phyloP scores from a whole-genome alignment of 2,113 vertebrate species.

The Nematolebias whitei region DNA sequence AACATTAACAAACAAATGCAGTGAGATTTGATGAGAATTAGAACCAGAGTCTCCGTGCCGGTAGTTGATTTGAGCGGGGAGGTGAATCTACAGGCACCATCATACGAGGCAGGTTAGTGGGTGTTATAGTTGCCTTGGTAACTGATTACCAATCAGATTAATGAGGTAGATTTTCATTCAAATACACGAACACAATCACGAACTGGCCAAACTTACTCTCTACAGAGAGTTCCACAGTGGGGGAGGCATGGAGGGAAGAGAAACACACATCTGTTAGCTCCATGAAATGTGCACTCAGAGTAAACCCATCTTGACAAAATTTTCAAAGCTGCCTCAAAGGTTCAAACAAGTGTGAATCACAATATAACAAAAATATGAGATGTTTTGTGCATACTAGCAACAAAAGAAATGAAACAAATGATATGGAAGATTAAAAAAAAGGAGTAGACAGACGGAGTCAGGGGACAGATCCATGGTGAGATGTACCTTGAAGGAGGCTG shows the following conservation, averaged over 20 bases:
- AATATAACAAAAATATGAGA: background rate
- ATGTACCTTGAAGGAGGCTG: slow-evolving; percentile 86
- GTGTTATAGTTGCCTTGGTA: slow-evolving; percentile 34
- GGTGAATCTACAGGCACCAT: slow-evolving; percentile 15
- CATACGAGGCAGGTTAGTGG: slow-evolving; percentile 58
- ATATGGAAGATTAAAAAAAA: slow-evolving; percentile 22
- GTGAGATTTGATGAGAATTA: slow-evolving; percentile 7
- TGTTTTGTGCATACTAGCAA: slow-evolving; percentile 14
- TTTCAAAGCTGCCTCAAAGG: background rate
- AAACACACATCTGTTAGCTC: slow-evolving; percentile 77
- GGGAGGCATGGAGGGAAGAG: slow-evolving; percentile 76
- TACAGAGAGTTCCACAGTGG: slow-evolving; percentile 93
- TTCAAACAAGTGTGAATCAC: slow-evolving; percentile 1
- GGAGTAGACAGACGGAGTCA: slow-evolving; percentile 43
- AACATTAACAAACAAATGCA: slow-evolving; percentile 18
- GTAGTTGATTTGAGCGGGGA: slow-evolving; percentile 25
- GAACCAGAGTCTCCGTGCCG: slow-evolving; percentile 23
- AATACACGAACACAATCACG: slow-evolving; percentile 63
- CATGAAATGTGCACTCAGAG: slow-evolving; percentile 16
- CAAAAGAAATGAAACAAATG: slow-evolving; percentile 15
- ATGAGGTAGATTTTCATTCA: slow-evolving; percentile 70
- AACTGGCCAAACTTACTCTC: slow-evolving; percentile 95
- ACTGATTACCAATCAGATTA: slow-evolving; percentile 41
- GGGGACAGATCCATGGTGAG: slow-evolving; percentile 52
- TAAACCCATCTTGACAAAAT: slow-evolving; percentile 4